Evolutionary conservation across 2,888 invertebrate species (phyloP).

Genomic region (Drosophila paranaensis): DNA sequence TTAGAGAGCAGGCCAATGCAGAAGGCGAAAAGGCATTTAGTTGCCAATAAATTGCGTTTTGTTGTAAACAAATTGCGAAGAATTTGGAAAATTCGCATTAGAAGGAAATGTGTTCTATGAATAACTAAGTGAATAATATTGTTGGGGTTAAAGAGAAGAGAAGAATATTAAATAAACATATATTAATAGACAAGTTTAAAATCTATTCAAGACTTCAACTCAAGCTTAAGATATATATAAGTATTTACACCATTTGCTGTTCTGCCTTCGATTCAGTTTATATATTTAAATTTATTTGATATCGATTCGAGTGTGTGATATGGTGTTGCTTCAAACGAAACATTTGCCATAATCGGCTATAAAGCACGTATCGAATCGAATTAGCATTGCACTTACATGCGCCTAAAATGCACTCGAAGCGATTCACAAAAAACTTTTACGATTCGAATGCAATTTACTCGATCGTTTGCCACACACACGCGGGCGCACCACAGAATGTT

Average conservation of each 20-base stretch:
- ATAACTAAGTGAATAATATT: slow-evolving; percentile 8
- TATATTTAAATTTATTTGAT: not conserved
- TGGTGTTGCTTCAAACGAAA: slow-evolving; percentile 2
- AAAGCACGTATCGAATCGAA: too few relatives aligned
- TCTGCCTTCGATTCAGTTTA: too few relatives aligned
- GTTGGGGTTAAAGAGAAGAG: too few relatives aligned
- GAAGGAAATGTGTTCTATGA: slow-evolving; percentile 20
- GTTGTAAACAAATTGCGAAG: slow-evolving; percentile 49
- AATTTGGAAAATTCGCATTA: slow-evolving; percentile 27
- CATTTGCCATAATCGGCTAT: too few relatives aligned
- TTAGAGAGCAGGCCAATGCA: not conserved
- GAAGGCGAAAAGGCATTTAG: slow-evolving; percentile 5
- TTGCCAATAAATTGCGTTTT: slow-evolving; percentile 35
- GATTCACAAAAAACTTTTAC: slow-evolving; percentile 36
- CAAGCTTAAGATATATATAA: too few relatives aligned
- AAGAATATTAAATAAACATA: too few relatives aligned
- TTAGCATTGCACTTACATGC: slow-evolving; percentile 28
- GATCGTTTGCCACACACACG: slow-evolving; percentile 47
- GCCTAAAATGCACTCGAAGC: slow-evolving; percentile 32
- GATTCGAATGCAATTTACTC: slow-evolving; percentile 54
- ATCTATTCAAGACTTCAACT: too few relatives aligned
- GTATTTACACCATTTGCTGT: too few relatives aligned
- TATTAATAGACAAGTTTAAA: too few relatives aligned
- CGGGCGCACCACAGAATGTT: slow-evolving; percentile 25
- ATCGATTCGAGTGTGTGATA: not conserved